Evolutionary conservation across 2,113 vertebrate genomes (phyloP).

Genomic region (Melanostigma gelatinosum): DNA sequence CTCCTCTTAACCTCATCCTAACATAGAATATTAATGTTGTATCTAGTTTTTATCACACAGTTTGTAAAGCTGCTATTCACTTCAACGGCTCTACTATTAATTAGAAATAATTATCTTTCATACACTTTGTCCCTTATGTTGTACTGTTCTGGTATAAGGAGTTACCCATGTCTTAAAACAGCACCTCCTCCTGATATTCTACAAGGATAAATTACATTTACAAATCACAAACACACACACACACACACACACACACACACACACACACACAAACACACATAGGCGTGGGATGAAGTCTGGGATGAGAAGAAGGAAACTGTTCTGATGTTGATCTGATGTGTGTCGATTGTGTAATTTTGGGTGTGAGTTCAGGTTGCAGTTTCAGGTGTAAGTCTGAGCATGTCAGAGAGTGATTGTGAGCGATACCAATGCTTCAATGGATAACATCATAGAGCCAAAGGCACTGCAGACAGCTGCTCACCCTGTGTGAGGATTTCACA

Average conservation of each 20-base stretch:
- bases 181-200: neutral
- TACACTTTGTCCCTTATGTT: neutral
- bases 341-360: neutral
- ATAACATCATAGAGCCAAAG: neutral
- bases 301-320: neutral
- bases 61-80: neutral
- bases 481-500: neutral
- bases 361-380: conserved; percentile 13
- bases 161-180: neutral
- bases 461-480: neutral
- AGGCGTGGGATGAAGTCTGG: neutral
- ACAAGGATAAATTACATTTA: neutral
- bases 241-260: neutral
- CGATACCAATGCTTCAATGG: neutral
- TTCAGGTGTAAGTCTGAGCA: conserved; percentile 43
- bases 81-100: neutral
- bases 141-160: neutral
- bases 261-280: neutral
- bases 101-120: neutral
- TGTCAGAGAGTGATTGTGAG: conserved; percentile 3
- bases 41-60: neutral
- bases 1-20: neutral
- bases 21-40: neutral
- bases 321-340: neutral
- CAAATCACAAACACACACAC: neutral